phyloP scores from a whole-genome alignment of 1,140 invertebrate genomes.

The Pseudomyrmex dendroicus region DNA sequence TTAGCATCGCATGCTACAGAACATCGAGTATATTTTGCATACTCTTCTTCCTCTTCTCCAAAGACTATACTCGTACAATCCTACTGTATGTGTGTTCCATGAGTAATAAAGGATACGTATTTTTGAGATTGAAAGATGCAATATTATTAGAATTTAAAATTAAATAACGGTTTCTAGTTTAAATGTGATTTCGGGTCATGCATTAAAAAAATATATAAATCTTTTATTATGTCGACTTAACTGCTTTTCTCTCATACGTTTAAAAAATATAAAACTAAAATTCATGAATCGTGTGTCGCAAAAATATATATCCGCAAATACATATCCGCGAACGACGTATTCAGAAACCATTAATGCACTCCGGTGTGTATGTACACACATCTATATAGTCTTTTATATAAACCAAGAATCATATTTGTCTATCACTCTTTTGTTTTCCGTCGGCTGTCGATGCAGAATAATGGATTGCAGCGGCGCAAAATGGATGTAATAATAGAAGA shows the following conservation, averaged over 20 bases:
- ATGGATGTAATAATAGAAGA: constrained; percentile 27
- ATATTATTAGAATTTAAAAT: neutral
- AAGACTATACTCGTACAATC: constrained; percentile 52
- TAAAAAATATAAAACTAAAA: no score
- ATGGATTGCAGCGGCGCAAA: constrained; percentile 21
- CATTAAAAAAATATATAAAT: no score
- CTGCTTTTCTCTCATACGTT: no score
- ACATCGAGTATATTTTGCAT: constrained; percentile 78
- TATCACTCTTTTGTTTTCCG: constrained; percentile 8
- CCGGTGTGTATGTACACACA: neutral
- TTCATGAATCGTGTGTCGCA: no score
- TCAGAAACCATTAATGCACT: no score
- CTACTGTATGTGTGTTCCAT: constrained; percentile 49
- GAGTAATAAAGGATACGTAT: constrained; percentile 72
- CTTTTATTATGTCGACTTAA: no score
- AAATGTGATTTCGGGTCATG: no score
- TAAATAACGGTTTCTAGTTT: no score
- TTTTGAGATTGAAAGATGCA: constrained; percentile 41
- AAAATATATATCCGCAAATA: neutral
- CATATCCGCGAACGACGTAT: no score
- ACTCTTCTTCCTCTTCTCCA: constrained; percentile 48
- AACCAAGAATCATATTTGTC: constrained; percentile 31
- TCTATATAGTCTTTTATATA: neutral
- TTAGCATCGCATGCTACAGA: constrained; percentile 77
- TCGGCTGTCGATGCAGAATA: constrained; percentile 10